Evolutionary conservation across 2,113 vertebrate genomes (phyloP).

Genomic region (Ardeotis arabs): DNA sequence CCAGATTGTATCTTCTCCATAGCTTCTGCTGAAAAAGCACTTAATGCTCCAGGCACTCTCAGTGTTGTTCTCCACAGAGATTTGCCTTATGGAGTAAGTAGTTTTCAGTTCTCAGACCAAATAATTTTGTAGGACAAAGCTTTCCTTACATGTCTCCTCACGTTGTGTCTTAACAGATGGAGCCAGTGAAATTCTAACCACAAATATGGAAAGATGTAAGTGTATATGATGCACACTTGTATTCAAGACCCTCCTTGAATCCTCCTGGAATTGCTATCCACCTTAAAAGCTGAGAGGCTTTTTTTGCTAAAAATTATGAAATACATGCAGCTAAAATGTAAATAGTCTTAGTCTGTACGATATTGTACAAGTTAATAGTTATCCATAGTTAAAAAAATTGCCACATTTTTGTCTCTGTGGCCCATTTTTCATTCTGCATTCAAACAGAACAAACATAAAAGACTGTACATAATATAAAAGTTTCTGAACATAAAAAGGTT

Average conservation of each 20-base stretch:
- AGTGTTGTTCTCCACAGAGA: neutral
- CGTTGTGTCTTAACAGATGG: neutral
- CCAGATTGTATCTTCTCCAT: neutral
- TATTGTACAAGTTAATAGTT: neutral
- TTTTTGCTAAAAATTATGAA: neutral
- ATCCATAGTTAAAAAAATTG: neutral
- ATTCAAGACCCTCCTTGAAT: neutral
- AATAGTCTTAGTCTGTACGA: neutral
- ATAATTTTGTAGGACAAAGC: neutral
- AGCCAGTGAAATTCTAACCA: neutral
- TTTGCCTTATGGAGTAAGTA: neutral
- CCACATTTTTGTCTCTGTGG: neutral
- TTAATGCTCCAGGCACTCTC: neutral
- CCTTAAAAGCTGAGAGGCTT: neutral
- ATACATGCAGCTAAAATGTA: neutral
- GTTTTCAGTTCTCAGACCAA: neutral
- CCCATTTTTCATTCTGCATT: neutral
- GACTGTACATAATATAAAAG: neutral
- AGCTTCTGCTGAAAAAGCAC: neutral
- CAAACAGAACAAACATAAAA: neutral
- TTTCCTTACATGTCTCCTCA: neutral
- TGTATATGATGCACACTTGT: rapidly evolving
- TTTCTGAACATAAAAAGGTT: neutral
- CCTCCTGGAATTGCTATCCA: neutral
- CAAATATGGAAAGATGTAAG: neutral